Conservation (phyloP, 2,113 vertebrate genomes). For the Nicator chloris region DNA sequence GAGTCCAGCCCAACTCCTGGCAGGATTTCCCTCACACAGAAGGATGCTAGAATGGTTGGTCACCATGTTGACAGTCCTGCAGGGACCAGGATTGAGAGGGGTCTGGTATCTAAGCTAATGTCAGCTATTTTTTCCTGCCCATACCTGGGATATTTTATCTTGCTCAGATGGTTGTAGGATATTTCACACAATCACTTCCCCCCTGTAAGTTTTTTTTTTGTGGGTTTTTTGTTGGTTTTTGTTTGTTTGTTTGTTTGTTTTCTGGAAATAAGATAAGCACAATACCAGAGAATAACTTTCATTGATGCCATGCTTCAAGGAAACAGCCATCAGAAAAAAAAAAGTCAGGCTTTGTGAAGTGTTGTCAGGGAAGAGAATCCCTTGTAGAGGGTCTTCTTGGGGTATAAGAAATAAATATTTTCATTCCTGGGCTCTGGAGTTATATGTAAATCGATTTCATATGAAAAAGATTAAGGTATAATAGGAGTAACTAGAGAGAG, state of each 20-base stretch:
- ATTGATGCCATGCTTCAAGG: not conserved
- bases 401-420: not conserved
- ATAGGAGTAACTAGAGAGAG: rapidly evolving
- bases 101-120: not conserved
- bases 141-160: not conserved
- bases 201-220: not conserved
- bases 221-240: too few species aligned
- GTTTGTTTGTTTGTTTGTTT: not conserved
- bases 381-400: not conserved
- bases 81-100: not conserved
- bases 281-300: not conserved
- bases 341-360: not conserved
- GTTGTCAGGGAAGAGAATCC: not conserved
- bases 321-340: not conserved
- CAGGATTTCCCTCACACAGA: not conserved
- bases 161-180: not conserved
- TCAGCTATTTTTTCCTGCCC: not conserved
- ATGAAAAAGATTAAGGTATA: not conserved
- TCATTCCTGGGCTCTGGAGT: not conserved
- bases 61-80: not conserved
- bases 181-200: not conserved
- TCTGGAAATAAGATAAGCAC: not conserved
- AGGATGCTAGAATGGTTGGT: not conserved
- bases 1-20: not conserved
- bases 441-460: not conserved